These are phyloP conservation scores for Chrysoperla carnea DNA, from an alignment of 1,140 invertebrate species.

Conservation along the genomic window DNA sequence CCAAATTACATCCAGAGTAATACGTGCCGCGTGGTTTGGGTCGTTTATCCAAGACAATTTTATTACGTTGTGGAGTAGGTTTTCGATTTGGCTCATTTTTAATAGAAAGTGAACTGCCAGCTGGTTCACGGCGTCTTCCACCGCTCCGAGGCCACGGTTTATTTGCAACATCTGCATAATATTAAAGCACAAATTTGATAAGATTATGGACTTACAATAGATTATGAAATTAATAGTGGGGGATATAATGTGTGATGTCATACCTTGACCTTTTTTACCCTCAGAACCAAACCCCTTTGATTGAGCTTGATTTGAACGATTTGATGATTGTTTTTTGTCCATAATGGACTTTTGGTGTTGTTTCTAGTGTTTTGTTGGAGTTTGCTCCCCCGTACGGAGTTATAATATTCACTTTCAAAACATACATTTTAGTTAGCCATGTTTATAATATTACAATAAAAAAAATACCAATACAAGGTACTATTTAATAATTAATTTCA, in stretches of 20 bases:
- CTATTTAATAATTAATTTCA: constrained; percentile 7
- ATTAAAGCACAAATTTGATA: constrained; percentile 1
- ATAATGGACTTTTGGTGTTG: constrained; percentile 27
- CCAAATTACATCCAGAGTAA: constrained; percentile 24
- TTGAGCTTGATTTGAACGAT: constrained; percentile 37
- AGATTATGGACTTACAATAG: neutral
- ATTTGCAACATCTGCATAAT: constrained; percentile 28
- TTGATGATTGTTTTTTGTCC: constrained; percentile 57
- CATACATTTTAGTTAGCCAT: constrained; percentile 72
- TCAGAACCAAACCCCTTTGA: constrained; percentile 41
- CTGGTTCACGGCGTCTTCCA: constrained; percentile 40
- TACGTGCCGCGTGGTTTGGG: constrained; percentile 48
- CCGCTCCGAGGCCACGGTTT: constrained; percentile 40
- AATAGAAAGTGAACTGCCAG: constrained; percentile 25
- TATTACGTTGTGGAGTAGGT: constrained; percentile 37
- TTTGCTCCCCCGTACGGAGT: constrained; percentile 51
- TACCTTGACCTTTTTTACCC: constrained; percentile 52
- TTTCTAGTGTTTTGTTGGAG: constrained; percentile 22
- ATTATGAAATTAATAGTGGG: constrained; percentile 5
- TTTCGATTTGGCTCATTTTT: constrained; percentile 42
- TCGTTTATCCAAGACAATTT: constrained; percentile 49
- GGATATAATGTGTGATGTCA: neutral
- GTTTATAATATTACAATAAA: constrained; percentile 38
- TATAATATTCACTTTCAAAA: constrained; percentile 37
- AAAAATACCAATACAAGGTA: constrained; percentile 21